Conservation (phyloP, 2,113 vertebrate genomes). For the Machaerirhynchus nigripectus region DNA sequence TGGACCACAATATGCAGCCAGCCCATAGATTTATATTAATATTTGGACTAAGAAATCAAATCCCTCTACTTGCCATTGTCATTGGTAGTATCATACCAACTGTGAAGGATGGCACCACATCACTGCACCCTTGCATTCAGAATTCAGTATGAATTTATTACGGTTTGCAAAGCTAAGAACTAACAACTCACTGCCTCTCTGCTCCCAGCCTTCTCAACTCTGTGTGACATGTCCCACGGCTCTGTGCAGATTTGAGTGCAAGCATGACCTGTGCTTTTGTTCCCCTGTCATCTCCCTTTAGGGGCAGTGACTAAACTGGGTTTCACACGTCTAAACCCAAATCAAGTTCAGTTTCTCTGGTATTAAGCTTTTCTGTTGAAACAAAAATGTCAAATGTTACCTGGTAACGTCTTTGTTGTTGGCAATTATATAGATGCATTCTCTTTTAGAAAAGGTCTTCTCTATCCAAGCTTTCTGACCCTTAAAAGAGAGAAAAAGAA, state of each 20-base stretch:
- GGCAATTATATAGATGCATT: slow-evolving; percentile 88
- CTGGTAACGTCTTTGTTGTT: slow-evolving; percentile 87
- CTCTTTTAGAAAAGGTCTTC: slow-evolving; percentile 90
- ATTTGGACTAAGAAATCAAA: background rate
- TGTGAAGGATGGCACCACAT: background rate
- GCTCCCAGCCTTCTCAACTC: background rate
- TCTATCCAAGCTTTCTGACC: slow-evolving; percentile 93
- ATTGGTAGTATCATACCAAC: background rate
- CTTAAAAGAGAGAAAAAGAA: slow-evolving; percentile 66
- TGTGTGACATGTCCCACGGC: background rate
- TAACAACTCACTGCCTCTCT: background rate
- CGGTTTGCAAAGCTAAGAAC: background rate
- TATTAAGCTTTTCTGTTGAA: background rate
- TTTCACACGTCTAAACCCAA: background rate
- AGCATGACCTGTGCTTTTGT: background rate
- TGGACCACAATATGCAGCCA: background rate
- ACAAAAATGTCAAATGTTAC: slow-evolving; percentile 62
- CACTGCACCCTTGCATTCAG: background rate
- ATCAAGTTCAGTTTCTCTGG: background rate
- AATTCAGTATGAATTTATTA: background rate
- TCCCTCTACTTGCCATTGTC: no score
- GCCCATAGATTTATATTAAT: background rate
- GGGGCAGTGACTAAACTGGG: background rate
- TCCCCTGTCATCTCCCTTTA: background rate
- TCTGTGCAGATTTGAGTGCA: background rate